Evolutionary conservation across 2,113 vertebrate species (phyloP).

Genomic region (Litocranius walleri): DNA sequence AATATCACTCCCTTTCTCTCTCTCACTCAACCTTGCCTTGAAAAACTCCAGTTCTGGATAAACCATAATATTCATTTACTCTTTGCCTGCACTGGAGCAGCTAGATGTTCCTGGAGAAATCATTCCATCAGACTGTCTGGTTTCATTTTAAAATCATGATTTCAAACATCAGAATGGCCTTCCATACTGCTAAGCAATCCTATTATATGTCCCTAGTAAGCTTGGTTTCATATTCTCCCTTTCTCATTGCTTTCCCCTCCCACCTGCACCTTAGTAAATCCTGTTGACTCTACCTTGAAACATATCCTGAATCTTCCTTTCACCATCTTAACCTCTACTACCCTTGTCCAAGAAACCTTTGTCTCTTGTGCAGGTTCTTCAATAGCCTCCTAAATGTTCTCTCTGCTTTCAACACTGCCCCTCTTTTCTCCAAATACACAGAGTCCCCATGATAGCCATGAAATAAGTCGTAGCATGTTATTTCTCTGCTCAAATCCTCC

Average conservation of each 20-base stretch:
- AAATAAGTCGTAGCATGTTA: not conserved
- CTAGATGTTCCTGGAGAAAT: not conserved
- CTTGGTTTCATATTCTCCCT: not conserved
- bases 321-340: not conserved
- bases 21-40: not conserved
- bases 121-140: not conserved
- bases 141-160: slow-evolving; percentile 1
- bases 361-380: not conserved
- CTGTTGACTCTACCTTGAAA: not conserved
- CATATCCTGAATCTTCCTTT: not conserved
- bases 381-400: not conserved
- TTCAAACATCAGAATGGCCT: not conserved
- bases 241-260: not conserved
- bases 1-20: not conserved
- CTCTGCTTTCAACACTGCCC: not conserved
- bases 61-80: not conserved
- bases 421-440: not conserved
- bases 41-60: not conserved
- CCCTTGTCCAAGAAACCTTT: not conserved
- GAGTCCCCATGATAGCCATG: not conserved
- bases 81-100: not conserved
- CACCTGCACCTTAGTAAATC: not conserved
- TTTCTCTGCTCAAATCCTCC: not conserved
- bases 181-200: not conserved
- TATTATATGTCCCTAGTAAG: not conserved